Conservation (phyloP, 1,140 invertebrate species). For the Nixonia krombeini region DNA sequence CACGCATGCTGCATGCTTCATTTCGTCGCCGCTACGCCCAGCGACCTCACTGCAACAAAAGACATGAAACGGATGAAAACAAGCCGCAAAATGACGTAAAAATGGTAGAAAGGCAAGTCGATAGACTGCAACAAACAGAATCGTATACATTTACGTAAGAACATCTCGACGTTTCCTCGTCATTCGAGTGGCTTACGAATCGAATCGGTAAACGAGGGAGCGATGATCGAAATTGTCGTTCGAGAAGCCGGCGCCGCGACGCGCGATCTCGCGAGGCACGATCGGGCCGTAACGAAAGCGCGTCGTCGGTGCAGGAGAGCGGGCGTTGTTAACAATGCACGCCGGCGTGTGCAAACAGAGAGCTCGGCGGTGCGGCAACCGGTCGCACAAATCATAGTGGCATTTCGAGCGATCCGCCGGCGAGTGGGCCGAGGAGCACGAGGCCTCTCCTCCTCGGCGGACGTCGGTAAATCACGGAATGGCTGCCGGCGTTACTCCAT, state of each 20-base stretch:
- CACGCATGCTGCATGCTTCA: constrained; percentile 73
- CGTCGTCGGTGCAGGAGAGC: neutral
- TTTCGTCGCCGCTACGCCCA: constrained; percentile 71
- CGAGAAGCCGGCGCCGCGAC: too few species aligned
- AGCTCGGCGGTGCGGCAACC: constrained; percentile 28
- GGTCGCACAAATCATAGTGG: constrained; percentile 53
- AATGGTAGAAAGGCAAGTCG: too few species aligned
- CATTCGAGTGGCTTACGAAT: too few species aligned
- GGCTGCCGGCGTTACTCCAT: constrained; percentile 61
- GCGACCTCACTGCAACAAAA: constrained; percentile 68
- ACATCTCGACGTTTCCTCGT: too few species aligned
- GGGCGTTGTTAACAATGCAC: constrained; percentile 34
- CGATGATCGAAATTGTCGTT: too few species aligned
- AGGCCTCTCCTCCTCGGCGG: constrained; percentile 7
- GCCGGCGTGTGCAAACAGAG: constrained; percentile 48
- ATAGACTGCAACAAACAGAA: too few species aligned
- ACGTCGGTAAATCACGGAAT: constrained; percentile 56
- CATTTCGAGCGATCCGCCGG: constrained; percentile 44
- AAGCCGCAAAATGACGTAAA: too few species aligned
- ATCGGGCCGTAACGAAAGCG: neutral
- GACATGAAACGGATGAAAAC: too few species aligned
- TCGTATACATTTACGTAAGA: too few species aligned
- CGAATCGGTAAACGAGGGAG: too few species aligned
- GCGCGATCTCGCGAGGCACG: neutral
- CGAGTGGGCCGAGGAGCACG: constrained; percentile 25